phyloP scores from a whole-genome alignment of 92 coral and sea anemone genomes.

The Metridium senile region DNA sequence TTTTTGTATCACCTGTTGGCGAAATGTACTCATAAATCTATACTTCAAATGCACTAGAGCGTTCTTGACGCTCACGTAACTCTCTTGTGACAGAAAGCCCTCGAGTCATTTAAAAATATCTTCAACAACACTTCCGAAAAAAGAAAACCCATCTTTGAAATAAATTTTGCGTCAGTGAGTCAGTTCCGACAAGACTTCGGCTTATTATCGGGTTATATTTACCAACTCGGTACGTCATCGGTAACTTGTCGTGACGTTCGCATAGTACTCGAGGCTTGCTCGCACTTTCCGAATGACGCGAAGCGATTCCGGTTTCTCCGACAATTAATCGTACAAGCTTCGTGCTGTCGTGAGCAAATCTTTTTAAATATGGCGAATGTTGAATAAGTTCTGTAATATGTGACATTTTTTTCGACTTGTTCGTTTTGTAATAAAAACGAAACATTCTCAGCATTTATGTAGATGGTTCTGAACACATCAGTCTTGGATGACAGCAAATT shows the following conservation, averaged over 20 bases:
- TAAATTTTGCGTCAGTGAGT: not conserved
- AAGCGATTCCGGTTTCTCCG: not conserved
- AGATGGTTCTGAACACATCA: slow-evolving; percentile 31
- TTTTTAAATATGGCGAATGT: slow-evolving; percentile 35
- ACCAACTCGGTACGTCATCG: slow-evolving; percentile 23
- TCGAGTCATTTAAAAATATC: not conserved
- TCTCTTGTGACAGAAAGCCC: not conserved
- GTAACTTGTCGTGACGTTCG: not conserved
- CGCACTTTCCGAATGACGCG: slow-evolving; percentile 31
- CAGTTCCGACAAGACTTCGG: not conserved
- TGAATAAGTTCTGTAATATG: not conserved
- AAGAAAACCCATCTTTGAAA: not conserved
- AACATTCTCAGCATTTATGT: slow-evolving; percentile 21
- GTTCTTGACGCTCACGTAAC: not conserved
- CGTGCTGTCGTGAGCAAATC: slow-evolving; percentile 21
- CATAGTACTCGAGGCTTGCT: not conserved
- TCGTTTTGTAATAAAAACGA: slow-evolving; percentile 25
- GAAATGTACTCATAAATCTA: not conserved
- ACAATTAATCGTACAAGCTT: not conserved
- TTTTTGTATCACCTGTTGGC: too few relatives aligned
- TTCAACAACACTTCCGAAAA: not conserved
- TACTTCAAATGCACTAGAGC: not conserved
- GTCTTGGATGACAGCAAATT: slow-evolving; percentile 92
- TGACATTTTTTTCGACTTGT: not conserved
- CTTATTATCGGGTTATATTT: not conserved